Conservation (phyloP, 2,797 vertebrate species). For the Mionectes olivaceus region DNA sequence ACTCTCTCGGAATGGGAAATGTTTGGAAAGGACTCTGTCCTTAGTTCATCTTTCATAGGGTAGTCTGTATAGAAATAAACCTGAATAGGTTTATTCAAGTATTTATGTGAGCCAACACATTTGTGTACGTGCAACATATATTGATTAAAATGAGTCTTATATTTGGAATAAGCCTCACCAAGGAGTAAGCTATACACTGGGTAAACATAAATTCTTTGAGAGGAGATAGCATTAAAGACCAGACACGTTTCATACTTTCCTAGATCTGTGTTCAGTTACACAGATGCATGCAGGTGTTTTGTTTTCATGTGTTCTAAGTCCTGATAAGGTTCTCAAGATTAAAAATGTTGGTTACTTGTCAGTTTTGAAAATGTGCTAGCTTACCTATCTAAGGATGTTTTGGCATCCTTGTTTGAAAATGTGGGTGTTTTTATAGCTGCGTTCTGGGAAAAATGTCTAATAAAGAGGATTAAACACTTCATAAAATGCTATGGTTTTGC, state of each 20-base stretch:
- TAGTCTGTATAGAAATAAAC: not conserved
- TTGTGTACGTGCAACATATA: not conserved
- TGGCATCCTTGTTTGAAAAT: not conserved
- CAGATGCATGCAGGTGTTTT: not conserved
- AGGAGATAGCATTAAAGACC: not conserved
- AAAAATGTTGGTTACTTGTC: not conserved
- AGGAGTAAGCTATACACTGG: not conserved
- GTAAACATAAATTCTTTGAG: not conserved
- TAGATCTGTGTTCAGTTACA: not conserved
- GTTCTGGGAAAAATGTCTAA: not conserved
- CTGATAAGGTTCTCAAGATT: not conserved
- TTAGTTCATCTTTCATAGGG: not conserved
- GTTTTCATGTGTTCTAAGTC: not conserved
- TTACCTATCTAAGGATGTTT: not conserved
- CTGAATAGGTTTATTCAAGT: not conserved
- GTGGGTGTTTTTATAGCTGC: not conserved
- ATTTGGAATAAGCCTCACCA: not conserved
- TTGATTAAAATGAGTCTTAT: not conserved
- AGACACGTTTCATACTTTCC: not conserved
- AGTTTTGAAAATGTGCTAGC: not conserved
- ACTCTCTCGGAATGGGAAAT: rapidly evolving
- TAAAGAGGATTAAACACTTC: not conserved
- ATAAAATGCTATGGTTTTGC: not conserved
- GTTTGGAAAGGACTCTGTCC: not conserved
- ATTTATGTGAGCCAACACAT: not conserved